Conservation (phyloP, 2,888 invertebrate species). For the Acanthosoma haemorrhoidale region DNA sequence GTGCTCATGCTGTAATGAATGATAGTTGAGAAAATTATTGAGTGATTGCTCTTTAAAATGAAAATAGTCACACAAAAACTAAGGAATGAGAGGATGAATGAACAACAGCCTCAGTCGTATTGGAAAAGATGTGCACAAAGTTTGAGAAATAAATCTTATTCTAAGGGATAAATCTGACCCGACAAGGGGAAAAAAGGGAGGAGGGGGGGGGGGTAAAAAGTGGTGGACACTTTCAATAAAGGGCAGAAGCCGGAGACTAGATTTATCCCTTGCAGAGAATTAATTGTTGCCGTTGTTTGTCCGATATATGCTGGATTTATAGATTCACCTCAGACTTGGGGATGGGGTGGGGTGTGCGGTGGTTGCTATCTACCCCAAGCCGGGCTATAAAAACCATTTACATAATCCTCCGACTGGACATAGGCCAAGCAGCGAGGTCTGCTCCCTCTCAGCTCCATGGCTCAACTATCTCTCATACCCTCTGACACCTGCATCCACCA, state of each 20-base stretch:
- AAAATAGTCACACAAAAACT: too few species aligned
- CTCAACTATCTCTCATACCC: neutral
- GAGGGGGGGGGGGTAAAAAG: slow-evolving; percentile 1
- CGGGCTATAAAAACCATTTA: slow-evolving; percentile 33
- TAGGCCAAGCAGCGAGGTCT: slow-evolving; percentile 28
- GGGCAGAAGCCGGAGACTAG: slow-evolving; percentile 7
- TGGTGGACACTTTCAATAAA: slow-evolving; percentile 22
- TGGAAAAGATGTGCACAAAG: neutral
- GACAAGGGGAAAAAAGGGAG: neutral
- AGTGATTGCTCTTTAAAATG: too few species aligned
- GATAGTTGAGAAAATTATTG: too few species aligned
- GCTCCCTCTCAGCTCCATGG: neutral
- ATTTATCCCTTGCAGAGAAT: slow-evolving; percentile 1
- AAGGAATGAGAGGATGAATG: too few species aligned
- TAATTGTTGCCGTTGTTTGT: slow-evolving; percentile 12
- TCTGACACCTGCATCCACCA: neutral
- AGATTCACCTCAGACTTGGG: neutral
- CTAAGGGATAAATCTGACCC: neutral
- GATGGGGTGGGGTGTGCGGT: neutral
- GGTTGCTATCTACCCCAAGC: neutral
- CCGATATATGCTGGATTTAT: slow-evolving; percentile 4
- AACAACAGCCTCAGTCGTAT: neutral
- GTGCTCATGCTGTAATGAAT: too few species aligned
- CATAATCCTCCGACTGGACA: slow-evolving; percentile 34
- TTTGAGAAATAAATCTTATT: neutral